Evolutionary conservation across 2,888 invertebrate species (phyloP).

Genomic region (Mesochorus sp.): DNA sequence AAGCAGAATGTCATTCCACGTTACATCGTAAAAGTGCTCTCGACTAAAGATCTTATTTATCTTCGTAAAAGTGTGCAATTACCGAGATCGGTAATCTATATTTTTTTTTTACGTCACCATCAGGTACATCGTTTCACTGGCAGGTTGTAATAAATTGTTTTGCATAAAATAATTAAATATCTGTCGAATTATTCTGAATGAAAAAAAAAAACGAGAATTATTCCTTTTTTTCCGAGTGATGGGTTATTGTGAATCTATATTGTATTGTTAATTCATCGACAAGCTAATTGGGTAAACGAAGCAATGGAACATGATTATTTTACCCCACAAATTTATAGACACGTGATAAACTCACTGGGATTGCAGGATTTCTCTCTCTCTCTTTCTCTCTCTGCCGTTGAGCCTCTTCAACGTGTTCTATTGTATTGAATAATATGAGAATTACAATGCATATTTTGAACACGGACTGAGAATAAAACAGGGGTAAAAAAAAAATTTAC

Average conservation of each 20-base stretch:
- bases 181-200: background rate
- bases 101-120: conserved; percentile 53
- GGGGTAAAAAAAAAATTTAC: too few species aligned
- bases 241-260: background rate
- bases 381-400: too few species aligned
- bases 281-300: background rate
- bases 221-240: background rate
- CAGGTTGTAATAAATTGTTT: background rate
- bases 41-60: conserved; percentile 58
- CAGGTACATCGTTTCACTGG: background rate
- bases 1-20: conserved; percentile 24
- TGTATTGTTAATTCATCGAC: background rate
- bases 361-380: too few species aligned
- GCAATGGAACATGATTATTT: background rate
- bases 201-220: background rate
- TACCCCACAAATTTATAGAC: too few species aligned
- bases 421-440: too few species aligned
- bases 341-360: too few species aligned
- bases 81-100: conserved; percentile 53
- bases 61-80: conserved; percentile 37
- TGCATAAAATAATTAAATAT: background rate
- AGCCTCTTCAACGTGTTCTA: too few species aligned
- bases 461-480: too few species aligned
- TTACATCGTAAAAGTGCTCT: conserved; percentile 35
- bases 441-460: too few species aligned